Base-by-base conservation (phyloP, 1,140 invertebrate species). In the Adelges cooleyi region DNA sequence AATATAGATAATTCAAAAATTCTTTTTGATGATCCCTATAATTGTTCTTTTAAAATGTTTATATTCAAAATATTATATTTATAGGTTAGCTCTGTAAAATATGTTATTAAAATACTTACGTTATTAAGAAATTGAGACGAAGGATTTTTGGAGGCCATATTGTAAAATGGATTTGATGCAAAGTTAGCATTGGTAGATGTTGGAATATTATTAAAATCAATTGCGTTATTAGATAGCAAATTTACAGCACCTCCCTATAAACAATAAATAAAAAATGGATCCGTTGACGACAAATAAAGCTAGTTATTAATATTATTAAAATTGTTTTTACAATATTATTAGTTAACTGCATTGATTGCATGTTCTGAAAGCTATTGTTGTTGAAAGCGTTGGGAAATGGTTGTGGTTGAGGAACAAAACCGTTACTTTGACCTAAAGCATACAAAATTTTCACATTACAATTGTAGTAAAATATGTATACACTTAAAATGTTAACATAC, bases 91-190 rank as follows among this genome's bases (percentile, higher is more conserved):
- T n/a, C n/a, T n/a, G n/a, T n/a, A n/a, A n/a, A n/a, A n/a, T n/a
- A n/a, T 33, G 11, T 33, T 33, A 33, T 6, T 33, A 6, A 33
- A 33, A 56, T 44, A 59, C 62, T 69, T 65, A 67, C 56, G 65
- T 68, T 52, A 49, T 62, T 67, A 65, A 68, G 44, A 68, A 66
- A 51, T 53, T 50, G 54, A 36, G 65, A 53, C n/a, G 52, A 25
- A 36, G 68, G 54, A 68, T 67, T 66, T 68, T 62, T 65, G 18
- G 69, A 46, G 38, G 68, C 67, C 68, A 71, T 70, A 48, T 65
- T 72, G 56, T 68, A 70, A 67, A 71, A 73, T 22, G 68, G 71
- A 67, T 70, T 72, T 38, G 66, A 70, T 17, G 68, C 68, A 51
- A 59, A 44, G 44, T 10, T 59, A 27, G 53, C 40, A 44, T 59